Evolutionary conservation across 1,140 invertebrate genomes (phyloP), one percentile per base, ranked within the genome.

Genomic region (Glomeris maerens): DNA sequence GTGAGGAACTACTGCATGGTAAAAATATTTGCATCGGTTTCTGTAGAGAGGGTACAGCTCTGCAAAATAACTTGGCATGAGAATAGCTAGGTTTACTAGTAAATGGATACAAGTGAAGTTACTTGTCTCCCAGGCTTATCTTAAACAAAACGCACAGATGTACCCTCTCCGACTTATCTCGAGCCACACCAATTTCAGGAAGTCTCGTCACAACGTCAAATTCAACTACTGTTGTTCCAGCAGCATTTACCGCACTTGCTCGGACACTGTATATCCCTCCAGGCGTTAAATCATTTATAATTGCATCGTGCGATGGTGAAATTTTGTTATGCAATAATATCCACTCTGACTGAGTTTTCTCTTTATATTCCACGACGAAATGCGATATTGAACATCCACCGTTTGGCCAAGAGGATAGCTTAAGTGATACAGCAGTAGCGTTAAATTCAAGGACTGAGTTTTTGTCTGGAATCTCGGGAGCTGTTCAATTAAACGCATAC

Each of bases 141-240:
- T 13, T 13, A 10, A 13, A 36, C 17, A 17, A 36, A 13, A 36
- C 31, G 10, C 17, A 36, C 31, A 10, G 31, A 13, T 36, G 10
- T 10, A 36, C 31, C 10, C 17, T 36, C 31, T 36, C 31, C 10
- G 31, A n/a, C n/a, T n/a, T n/a, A n/a, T n/a, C n/a, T n/a, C n/a
- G n/a, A n/a, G n/a, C n/a, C n/a, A n/a, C n/a, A n/a, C n/a, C n/a
- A n/a, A n/a, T n/a, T n/a, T n/a, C n/a, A n/a, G n/a, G n/a, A n/a
- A n/a, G n/a, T n/a, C n/a, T n/a, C 17, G 86, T 91, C 2, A 82
- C 79, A 62, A 89, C 85, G 63, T 83, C 78, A 68, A 83, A 84
- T 45, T 79, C 75, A 27, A 75, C 76, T 22, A 74, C 72, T 1
- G 78, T 78, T 40, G 65, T 63, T 0, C 84, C 85, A n/a, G 85